Conservation (phyloP, 2,113 vertebrate species). For the Myotis yumanensis region DNA sequence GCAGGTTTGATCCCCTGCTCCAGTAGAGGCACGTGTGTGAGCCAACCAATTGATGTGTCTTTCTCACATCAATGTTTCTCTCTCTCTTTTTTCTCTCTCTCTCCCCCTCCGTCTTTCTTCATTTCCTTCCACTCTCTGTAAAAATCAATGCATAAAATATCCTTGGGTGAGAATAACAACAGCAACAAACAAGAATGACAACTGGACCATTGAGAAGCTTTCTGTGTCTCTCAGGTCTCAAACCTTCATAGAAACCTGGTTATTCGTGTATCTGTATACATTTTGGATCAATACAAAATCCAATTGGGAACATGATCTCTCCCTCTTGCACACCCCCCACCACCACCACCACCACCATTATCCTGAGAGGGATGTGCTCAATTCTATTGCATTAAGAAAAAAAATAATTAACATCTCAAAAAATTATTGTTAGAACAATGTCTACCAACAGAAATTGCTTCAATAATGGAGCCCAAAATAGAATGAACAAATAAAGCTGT, state of each 20-base stretch:
- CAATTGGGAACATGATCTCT: neutral
- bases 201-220: neutral
- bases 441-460: slow-evolving; percentile 50
- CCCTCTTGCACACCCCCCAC: fast-evolving
- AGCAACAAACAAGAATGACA: neutral
- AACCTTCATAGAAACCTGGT: neutral
- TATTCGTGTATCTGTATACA: neutral
- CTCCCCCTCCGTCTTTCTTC: no score
- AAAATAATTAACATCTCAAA: slow-evolving; percentile 36
- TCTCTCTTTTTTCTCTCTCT: no score
- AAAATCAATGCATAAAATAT: no score
- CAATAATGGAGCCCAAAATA: slow-evolving; percentile 50
- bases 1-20: no score
- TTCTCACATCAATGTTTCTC: no score
- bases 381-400: slow-evolving; percentile 20
- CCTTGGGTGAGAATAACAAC: no score
- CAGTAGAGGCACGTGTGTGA: no score
- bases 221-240: neutral
- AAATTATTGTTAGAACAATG: slow-evolving; percentile 38
- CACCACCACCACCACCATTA: neutral
- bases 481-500: slow-evolving; percentile 22
- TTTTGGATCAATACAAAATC: slow-evolving; percentile 38
- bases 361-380: neutral
- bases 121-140: no score
- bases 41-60: no score